phyloP scores from a whole-genome alignment of 2,888 invertebrate genomes.

The Lasioglossum calceatum region DNA sequence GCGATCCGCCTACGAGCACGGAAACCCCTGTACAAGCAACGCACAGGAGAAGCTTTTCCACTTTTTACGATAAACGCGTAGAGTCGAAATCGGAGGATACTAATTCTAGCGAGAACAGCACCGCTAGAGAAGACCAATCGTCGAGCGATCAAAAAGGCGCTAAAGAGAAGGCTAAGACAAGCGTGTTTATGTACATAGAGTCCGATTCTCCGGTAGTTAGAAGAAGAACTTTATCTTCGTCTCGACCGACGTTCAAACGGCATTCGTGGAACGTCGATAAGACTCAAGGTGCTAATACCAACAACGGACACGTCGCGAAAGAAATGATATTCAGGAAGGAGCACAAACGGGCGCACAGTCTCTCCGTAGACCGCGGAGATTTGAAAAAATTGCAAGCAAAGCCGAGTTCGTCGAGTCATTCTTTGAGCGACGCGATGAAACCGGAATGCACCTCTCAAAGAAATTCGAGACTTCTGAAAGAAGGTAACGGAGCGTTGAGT shows the following conservation, averaged over 20 bases:
- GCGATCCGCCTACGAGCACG: conserved; percentile 71
- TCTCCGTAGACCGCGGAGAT: conserved; percentile 82
- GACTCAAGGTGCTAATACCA: conserved; percentile 49
- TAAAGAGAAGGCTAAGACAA: conserved; percentile 73
- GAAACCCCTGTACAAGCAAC: conserved; percentile 45
- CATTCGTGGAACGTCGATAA: conserved; percentile 85
- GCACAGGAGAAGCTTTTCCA: conserved; percentile 58
- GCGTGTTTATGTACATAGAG: conserved; percentile 85
- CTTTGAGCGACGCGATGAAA: conserved; percentile 77
- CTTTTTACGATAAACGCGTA: conserved; percentile 50
- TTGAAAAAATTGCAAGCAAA: conserved; percentile 75
- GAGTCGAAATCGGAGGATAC: conserved; percentile 54
- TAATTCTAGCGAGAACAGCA: conserved; percentile 63
- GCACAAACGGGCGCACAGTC: conserved; percentile 84
- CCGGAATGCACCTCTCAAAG: conserved; percentile 43
- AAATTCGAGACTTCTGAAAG: conserved; percentile 53
- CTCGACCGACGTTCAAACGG: conserved; percentile 82
- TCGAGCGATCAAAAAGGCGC: conserved; percentile 56
- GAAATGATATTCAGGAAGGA: conserved; percentile 77
- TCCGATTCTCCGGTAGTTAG: conserved; percentile 84
- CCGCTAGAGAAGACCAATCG: conserved; percentile 64
- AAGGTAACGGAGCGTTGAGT: conserved; percentile 60
- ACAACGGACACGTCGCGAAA: conserved; percentile 66
- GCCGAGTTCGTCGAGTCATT: conserved; percentile 79
- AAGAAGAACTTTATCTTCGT: conserved; percentile 83